These are phyloP conservation scores for Nothocercus julius DNA, from an alignment of 2,113 vertebrate genomes.

Conservation along the genomic window DNA sequence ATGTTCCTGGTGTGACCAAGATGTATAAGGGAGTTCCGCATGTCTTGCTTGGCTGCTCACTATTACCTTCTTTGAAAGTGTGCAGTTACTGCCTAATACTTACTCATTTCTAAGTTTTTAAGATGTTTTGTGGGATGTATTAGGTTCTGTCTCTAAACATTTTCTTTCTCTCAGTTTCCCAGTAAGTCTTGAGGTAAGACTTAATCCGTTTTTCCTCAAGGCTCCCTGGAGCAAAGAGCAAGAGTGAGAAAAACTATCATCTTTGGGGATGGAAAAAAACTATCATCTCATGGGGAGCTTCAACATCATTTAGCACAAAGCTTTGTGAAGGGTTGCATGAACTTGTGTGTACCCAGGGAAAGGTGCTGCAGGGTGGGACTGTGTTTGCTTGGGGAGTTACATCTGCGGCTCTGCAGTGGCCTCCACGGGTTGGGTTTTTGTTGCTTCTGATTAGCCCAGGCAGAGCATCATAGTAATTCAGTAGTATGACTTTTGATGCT, in stretches of 20 bases:
- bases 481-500: neutral
- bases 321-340: neutral
- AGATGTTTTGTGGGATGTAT: rapidly evolving
- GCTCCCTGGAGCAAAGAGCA: neutral
- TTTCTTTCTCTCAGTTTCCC: neutral
- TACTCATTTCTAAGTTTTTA: neutral
- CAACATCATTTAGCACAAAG: neutral
- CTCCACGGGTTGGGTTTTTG: neutral
- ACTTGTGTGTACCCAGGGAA: neutral
- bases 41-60: neutral
- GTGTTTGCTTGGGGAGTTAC: neutral
- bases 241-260: neutral
- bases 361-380: neutral
- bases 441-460: neutral
- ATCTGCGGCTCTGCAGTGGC: neutral
- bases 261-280: no score
- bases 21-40: neutral
- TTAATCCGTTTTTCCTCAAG: neutral
- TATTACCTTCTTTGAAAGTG: neutral
- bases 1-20: neutral
- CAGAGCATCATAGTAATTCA: neutral
- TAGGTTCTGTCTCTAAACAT: neutral
- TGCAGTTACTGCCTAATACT: neutral
- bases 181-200: neutral
- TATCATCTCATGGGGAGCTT: neutral